These are phyloP conservation scores for Steromphala cineraria DNA, from an alignment of 2,888 invertebrate genomes.

Conservation along the genomic window DNA sequence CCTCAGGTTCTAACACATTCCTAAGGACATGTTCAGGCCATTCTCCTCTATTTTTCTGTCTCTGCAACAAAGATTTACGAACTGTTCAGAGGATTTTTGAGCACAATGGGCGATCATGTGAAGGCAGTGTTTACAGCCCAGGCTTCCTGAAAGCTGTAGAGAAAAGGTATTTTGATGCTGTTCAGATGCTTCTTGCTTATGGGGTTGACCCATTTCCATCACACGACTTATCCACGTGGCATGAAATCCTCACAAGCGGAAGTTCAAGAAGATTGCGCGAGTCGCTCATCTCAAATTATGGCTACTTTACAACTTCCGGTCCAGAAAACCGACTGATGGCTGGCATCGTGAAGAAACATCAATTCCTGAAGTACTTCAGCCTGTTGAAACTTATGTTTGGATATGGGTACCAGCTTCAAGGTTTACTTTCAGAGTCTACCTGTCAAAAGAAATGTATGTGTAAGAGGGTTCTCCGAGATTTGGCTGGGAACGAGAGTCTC, in stretches of 20 bases:
- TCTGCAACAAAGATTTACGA: background rate
- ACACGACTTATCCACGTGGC: background rate
- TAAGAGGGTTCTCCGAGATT: background rate
- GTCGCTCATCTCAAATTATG: background rate
- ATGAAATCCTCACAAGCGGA: too few relatives aligned
- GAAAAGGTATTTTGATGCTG: background rate
- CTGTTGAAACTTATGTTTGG: background rate
- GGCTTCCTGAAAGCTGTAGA: background rate
- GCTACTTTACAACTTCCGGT: background rate
- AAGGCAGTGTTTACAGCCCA: background rate
- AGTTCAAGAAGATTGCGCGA: background rate
- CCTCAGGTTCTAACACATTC: background rate
- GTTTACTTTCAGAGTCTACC: background rate
- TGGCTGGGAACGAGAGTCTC: background rate
- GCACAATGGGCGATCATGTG: background rate
- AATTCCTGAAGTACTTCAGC: background rate
- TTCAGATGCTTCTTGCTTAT: background rate
- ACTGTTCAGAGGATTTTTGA: background rate
- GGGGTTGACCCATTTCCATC: background rate
- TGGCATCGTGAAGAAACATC: background rate
- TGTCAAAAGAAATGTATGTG: background rate
- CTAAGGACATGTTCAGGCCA: background rate
- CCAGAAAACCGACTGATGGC: background rate
- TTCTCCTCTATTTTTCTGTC: background rate
- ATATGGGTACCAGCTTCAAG: background rate